Evolutionary conservation across 2,113 vertebrate genomes (phyloP).

Genomic region (Tiliqua scincoides): DNA sequence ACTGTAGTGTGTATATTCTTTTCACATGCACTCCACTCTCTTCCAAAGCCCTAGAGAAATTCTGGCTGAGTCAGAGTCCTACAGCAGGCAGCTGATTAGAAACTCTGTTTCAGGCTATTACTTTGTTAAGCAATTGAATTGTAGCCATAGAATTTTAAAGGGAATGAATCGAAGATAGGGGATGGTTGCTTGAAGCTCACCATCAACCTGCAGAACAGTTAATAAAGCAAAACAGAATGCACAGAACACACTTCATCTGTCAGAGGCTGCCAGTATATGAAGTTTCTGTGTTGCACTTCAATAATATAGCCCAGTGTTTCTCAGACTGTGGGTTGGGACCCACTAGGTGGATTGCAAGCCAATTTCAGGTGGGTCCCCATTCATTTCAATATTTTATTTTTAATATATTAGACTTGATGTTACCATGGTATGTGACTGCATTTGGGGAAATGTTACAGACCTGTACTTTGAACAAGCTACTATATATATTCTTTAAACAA

Average conservation of each 20-base stretch:
- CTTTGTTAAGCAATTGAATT: conserved; percentile 22
- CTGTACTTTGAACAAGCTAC: too few species aligned
- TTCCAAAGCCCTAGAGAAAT: conserved; percentile 11
- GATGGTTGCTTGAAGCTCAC: not conserved
- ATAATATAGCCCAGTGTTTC: too few species aligned
- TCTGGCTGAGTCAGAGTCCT: conserved; percentile 10
- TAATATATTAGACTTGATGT: too few species aligned
- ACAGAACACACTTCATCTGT: not conserved
- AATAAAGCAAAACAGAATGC: conserved; percentile 7
- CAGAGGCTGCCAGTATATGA: conserved; percentile 39
- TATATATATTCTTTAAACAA: too few species aligned
- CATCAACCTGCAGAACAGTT: conserved; percentile 1
- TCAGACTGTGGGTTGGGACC: too few species aligned
- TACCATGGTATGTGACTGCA: too few species aligned
- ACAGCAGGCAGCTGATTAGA: conserved; percentile 6
- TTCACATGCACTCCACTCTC: not conserved
- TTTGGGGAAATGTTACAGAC: too few species aligned
- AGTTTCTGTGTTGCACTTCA: conserved; percentile 43
- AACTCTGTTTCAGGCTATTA: not conserved
- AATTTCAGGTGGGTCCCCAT: too few species aligned
- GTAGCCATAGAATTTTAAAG: conserved; percentile 21
- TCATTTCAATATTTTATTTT: too few species aligned
- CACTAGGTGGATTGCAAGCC: too few species aligned
- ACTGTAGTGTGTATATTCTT: not conserved
- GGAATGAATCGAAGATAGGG: not conserved